Conservation (phyloP, 2,888 invertebrate species). For the Synergus laeviventris region DNA sequence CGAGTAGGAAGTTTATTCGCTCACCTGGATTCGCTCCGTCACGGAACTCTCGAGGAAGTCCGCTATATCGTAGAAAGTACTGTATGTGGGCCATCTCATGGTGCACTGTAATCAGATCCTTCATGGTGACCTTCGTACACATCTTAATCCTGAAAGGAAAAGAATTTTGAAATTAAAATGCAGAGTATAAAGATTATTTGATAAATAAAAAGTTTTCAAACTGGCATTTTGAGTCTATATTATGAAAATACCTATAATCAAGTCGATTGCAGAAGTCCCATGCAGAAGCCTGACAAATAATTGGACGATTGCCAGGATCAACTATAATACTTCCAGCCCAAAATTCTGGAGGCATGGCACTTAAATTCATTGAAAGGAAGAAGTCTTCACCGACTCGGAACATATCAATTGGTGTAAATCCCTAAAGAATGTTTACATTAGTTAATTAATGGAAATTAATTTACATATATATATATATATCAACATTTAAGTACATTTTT, state of each 20-base stretch:
- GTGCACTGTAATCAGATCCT: slow-evolving; percentile 90
- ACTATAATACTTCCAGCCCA: slow-evolving; percentile 91
- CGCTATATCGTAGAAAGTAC: slow-evolving; percentile 90
- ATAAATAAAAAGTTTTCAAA: not conserved
- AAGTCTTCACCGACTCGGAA: slow-evolving; percentile 94
- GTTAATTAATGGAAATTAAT: not conserved
- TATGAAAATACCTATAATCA: slow-evolving; percentile 85
- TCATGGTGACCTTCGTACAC: slow-evolving; percentile 91
- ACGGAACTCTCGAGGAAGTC: slow-evolving; percentile 90
- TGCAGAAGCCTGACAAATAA: slow-evolving; percentile 93
- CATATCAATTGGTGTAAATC: slow-evolving; percentile 87
- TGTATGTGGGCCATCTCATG: slow-evolving; percentile 96
- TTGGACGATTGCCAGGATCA: slow-evolving; percentile 85
- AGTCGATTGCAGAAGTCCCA: slow-evolving; percentile 95
- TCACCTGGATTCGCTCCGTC: slow-evolving; percentile 95
- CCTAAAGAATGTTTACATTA: slow-evolving; percentile 4
- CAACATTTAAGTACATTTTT: too few species aligned
- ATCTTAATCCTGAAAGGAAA: slow-evolving; percentile 85
- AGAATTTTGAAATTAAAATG: not conserved
- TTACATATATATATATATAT: too few species aligned
- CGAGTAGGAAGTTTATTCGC: slow-evolving; percentile 47
- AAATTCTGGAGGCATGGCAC: slow-evolving; percentile 90
- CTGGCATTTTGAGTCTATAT: not conserved
- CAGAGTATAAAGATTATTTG: too few species aligned
- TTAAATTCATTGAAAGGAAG: slow-evolving; percentile 92